Evolutionary conservation across 2,888 invertebrate genomes (phyloP).

Genomic region (Trachelus troglodyta): DNA sequence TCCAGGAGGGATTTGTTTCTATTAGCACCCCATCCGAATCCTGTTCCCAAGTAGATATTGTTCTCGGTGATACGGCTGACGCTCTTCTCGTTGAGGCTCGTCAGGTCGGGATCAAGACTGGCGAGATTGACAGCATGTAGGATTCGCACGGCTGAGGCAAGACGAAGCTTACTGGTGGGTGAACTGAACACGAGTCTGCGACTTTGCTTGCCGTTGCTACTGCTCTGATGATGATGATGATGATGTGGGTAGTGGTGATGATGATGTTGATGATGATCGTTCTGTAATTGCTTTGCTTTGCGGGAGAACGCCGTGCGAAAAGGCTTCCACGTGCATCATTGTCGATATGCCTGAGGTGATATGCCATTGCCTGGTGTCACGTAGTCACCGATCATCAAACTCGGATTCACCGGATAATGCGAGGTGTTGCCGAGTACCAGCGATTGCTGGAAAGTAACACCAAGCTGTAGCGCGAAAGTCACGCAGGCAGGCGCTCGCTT

Average conservation of each 20-base stretch:
- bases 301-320: slow-evolving; percentile 46
- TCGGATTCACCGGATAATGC: slow-evolving; percentile 77
- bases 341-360: slow-evolving; percentile 59
- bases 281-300: slow-evolving; percentile 47
- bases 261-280: slow-evolving; percentile 27
- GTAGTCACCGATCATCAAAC: slow-evolving; percentile 82
- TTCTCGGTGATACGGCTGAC: not conserved
- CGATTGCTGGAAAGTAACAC: slow-evolving; percentile 67
- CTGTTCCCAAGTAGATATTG: slow-evolving; percentile 33
- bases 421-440: slow-evolving; percentile 72
- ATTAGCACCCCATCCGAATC: slow-evolving; percentile 38
- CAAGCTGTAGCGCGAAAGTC: slow-evolving; percentile 62
- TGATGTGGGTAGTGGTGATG: slow-evolving; percentile 19
- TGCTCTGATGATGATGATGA: slow-evolving; percentile 32
- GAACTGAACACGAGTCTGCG: slow-evolving; percentile 53
- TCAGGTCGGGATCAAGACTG: slow-evolving; percentile 28
- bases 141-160: slow-evolving; percentile 51
- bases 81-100: slow-evolving; percentile 9
- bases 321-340: slow-evolving; percentile 59
- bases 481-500: slow-evolving; percentile 55
- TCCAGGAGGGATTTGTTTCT: slow-evolving; percentile 47
- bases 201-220: slow-evolving; percentile 35
- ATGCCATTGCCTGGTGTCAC: slow-evolving; percentile 72
- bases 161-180: slow-evolving; percentile 48
- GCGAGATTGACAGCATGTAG: slow-evolving; percentile 32